Evolutionary conservation across 2,888 invertebrate species (phyloP).

Genomic region (Eupithecia tripunctaria): DNA sequence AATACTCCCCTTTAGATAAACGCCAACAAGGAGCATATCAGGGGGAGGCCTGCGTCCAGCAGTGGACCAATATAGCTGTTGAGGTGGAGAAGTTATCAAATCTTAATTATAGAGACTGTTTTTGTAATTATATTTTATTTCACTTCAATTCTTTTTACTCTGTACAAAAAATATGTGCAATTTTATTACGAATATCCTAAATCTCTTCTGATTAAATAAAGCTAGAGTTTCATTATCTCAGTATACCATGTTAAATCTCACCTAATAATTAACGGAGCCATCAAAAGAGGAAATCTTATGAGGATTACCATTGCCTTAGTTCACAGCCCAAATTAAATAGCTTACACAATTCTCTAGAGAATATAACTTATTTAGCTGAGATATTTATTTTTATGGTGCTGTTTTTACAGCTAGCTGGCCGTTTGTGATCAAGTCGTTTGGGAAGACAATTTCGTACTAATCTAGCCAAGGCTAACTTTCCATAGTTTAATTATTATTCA

Average conservation of each 20-base stretch:
- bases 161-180: background rate
- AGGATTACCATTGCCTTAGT: conserved; percentile 56
- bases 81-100: no score
- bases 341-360: background rate
- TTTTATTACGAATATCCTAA: background rate
- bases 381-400: background rate
- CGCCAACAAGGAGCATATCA: no score
- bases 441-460: no score
- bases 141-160: background rate
- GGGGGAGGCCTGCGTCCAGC: no score
- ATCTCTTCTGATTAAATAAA: conserved; percentile 29
- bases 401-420: background rate
- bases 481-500: no score
- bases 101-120: background rate
- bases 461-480: no score
- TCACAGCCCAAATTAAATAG: conserved; percentile 11
- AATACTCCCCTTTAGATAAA: no score
- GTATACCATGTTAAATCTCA: conserved; percentile 41
- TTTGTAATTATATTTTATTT: no score
- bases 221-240: conserved; percentile 35
- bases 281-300: conserved; percentile 65
- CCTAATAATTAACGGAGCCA: conserved; percentile 62
- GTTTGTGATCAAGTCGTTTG: no score
- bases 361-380: no score
- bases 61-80: no score